Percentiles rank a stretch among this genome's conserved stretches.
Evolutionary conservation across 2,113 vertebrate species (phyloP).

Genomic region (Xenopus borealis): DNA sequence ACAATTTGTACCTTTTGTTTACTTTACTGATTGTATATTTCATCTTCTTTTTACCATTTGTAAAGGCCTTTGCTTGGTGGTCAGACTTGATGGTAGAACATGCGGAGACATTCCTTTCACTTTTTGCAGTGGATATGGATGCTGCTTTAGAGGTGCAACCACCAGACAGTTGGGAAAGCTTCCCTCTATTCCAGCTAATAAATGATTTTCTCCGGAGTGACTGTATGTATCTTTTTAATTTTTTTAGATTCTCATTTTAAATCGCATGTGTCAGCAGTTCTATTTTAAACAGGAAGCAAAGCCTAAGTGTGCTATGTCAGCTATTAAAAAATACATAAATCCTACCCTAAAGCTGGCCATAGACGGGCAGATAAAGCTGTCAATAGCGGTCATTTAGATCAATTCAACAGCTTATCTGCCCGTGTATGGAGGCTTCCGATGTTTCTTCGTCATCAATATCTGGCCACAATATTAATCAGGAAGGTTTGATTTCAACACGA

Average conservation of each 20-base stretch:
- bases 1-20: neutral
- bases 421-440: too few relatives aligned
- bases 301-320: neutral
- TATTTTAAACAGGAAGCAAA: neutral
- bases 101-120: constrained; percentile 93
- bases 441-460: too few relatives aligned
- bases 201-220: constrained; percentile 93
- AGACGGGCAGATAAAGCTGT: too few relatives aligned
- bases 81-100: constrained; percentile 98
- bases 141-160: constrained; percentile 91
- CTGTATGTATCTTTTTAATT: constrained; percentile 76
- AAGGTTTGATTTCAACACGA: too few relatives aligned
- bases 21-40: constrained; percentile 49
- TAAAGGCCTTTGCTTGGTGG: constrained; percentile 98
- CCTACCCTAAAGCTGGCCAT: too few relatives aligned
- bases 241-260: neutral
- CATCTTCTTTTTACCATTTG: constrained; percentile 53
- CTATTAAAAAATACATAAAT: too few relatives aligned
- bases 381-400: too few relatives aligned
- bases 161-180: constrained; percentile 98
- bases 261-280: neutral
- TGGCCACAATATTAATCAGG: too few relatives aligned
- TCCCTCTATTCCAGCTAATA: constrained; percentile 95
- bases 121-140: constrained; percentile 97
- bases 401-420: too few relatives aligned